Evolutionary conservation across 2,888 invertebrate genomes (phyloP), one percentile per base, ranked within the genome.

Genomic region (Pilophorus perplexus): DNA sequence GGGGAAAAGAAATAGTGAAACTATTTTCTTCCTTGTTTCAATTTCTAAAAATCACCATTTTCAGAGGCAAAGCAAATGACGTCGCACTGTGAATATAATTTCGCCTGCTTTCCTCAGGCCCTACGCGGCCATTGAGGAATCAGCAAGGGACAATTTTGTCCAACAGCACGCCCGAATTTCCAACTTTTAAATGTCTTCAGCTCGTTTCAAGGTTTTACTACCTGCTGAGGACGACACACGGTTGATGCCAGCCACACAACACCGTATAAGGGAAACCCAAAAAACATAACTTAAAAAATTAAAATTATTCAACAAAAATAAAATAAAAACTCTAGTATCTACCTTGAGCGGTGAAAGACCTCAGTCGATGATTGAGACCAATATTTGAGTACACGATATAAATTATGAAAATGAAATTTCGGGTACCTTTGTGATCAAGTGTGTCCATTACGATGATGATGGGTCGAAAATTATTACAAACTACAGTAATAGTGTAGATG

Each of bases 321-420:
- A 42, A 62, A 46, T 20, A 28, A 60, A 16, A 44, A 23, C 28
- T 22, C 37, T 2, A 59, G 25, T 62, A 46, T 62, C 48, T 62
- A 62, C 62, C 62, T 48, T 62, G 62, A 62, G 46, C 28, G 62
- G 28, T 62, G 62, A 62, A 62, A 46, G 62, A 46, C 62, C 38
- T 62, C 44, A 48, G 48, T 18, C 62, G 62, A 55, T 38, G 33
- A 62, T 44, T 62, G 62, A 44, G 62, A 46, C 62, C 27, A 28
- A 28, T 33, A 46, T 54, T 16, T 33, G 20, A 33, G n/a, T n/a
- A n/a, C n/a, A n/a, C n/a, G n/a, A n/a, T n/a, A n/a, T n/a, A n/a
- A n/a, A n/a, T n/a, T n/a, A n/a, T n/a, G n/a, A n/a, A n/a, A n/a
- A n/a, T n/a, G n/a, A n/a, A n/a, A n/a, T n/a, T n/a, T n/a, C n/a